These are phyloP conservation scores for Psittacus erithacus DNA, from an alignment of 2,113 vertebrate genomes.

Conservation along the genomic window DNA sequence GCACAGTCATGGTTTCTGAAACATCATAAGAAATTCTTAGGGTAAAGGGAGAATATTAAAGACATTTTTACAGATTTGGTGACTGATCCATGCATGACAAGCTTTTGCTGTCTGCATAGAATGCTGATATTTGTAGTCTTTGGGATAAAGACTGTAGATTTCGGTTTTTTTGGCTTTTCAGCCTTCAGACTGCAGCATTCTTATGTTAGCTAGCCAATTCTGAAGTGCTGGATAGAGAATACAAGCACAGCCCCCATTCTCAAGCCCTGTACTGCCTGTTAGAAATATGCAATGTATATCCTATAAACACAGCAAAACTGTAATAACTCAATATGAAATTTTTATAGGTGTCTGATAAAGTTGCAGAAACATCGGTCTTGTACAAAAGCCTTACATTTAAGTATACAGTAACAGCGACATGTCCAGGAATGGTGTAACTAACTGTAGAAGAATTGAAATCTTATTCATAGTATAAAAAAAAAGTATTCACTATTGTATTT, in stretches of 20 bases:
- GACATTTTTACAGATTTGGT: not conserved
- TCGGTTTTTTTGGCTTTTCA: not conserved
- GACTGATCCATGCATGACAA: not conserved
- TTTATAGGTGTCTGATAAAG: not conserved
- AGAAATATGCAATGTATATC: not conserved
- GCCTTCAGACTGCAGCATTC: rapidly evolving
- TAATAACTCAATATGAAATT: not conserved
- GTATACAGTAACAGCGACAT: not conserved
- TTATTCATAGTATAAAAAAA: not conserved
- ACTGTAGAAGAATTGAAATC: not conserved
- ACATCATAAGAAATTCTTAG: not conserved
- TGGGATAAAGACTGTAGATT: not conserved
- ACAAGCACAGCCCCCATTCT: not conserved
- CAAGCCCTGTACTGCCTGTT: not conserved
- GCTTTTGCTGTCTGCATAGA: not conserved
- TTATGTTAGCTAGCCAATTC: not conserved
- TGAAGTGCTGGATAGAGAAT: not conserved
- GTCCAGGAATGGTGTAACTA: not conserved
- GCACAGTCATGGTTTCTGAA: not conserved
- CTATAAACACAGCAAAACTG: not conserved
- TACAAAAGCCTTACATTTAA: not conserved
- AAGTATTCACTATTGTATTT: not conserved
- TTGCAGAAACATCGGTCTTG: not conserved
- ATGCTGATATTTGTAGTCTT: not conserved
- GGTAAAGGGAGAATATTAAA: not conserved